phyloP scores from a whole-genome alignment of 2,888 invertebrate species.

The Pseudococcus viburni region DNA sequence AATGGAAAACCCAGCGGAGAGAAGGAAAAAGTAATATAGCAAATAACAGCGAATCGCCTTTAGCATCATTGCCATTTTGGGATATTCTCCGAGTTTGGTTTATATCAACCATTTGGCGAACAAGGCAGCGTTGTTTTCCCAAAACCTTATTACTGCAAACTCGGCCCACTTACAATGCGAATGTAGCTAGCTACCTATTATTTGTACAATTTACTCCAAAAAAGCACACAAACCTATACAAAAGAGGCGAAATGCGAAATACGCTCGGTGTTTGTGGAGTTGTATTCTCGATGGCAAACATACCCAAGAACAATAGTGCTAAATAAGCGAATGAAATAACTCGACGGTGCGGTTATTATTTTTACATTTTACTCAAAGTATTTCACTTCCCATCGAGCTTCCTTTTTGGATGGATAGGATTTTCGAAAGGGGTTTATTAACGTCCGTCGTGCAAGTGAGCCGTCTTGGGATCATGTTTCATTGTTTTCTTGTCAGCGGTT shows the following conservation, averaged over 20 bases:
- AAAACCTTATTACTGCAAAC: slow-evolving; percentile 20
- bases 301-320: slow-evolving; percentile 36
- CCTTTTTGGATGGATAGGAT: not conserved
- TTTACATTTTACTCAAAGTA: slow-evolving; percentile 43
- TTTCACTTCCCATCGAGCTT: not conserved
- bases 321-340: slow-evolving; percentile 47
- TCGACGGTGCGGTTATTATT: slow-evolving; percentile 28
- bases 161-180: slow-evolving; percentile 41
- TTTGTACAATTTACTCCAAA: slow-evolving; percentile 39
- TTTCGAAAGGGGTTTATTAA: slow-evolving; percentile 9
- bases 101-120: slow-evolving; percentile 37
- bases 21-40: slow-evolving; percentile 31
- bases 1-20: not conserved
- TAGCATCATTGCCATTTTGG: slow-evolving; percentile 47
- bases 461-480: slow-evolving; percentile 13
- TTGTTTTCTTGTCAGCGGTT: not conserved
- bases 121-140: slow-evolving; percentile 31
- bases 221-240: slow-evolving; percentile 38
- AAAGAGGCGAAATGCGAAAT: slow-evolving; percentile 35
- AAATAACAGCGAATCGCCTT: slow-evolving; percentile 50
- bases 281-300: slow-evolving; percentile 47
- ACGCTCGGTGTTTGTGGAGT: slow-evolving; percentile 39
- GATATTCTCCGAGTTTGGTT: slow-evolving; percentile 25
- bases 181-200: slow-evolving; percentile 36
- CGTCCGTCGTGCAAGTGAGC: not conserved